Evolutionary conservation across 2,113 vertebrate species (phyloP).

Genomic region (Ranitomeya variabilis): DNA sequence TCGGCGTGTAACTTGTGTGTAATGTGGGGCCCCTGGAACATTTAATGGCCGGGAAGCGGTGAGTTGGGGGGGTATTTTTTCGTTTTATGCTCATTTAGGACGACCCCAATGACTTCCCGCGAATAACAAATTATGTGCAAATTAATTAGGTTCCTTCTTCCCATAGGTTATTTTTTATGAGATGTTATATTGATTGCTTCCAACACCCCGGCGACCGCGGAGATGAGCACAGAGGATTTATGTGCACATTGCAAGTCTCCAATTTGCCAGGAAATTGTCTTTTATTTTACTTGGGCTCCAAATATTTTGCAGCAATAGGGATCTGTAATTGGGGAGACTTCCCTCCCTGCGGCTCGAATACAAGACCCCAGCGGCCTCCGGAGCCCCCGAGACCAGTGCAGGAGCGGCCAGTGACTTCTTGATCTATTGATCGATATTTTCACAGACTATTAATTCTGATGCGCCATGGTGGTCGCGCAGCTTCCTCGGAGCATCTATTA

Average conservation of each 20-base stretch:
- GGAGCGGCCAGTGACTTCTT: background rate
- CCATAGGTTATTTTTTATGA: slow-evolving; percentile 14
- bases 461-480: background rate
- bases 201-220: background rate
- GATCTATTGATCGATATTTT: slow-evolving; percentile 1
- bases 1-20: slow-evolving; percentile 12
- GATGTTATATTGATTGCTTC: slow-evolving; percentile 24
- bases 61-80: background rate
- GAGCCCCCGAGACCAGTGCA: background rate
- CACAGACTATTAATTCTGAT: background rate
- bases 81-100: slow-evolving; percentile 7
- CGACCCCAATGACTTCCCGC: background rate
- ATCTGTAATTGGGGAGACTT: background rate
- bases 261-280: background rate
- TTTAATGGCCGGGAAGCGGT: background rate
- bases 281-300: background rate
- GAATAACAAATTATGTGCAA: background rate
- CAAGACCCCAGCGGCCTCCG: background rate
- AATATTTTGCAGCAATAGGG: background rate
- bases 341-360: background rate
- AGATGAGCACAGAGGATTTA: background rate
- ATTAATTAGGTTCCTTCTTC: slow-evolving; percentile 25
- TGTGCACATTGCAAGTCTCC: background rate
- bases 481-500: background rate
- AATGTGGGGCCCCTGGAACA: background rate